Evolutionary conservation across 2,888 invertebrate genomes (phyloP).

Genomic region (Pyrrhia umbra): DNA sequence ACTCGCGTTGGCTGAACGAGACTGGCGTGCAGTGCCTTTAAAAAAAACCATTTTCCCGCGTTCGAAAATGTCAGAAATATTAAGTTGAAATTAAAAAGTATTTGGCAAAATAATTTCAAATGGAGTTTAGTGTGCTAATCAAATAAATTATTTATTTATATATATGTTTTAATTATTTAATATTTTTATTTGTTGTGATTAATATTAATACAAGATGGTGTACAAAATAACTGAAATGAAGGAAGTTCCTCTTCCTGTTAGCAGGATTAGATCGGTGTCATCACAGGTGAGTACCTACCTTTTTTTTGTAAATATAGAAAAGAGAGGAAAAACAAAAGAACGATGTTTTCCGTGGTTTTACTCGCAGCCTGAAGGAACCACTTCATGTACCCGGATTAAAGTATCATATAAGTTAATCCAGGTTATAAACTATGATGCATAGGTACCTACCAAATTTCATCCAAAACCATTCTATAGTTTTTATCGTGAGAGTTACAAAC

Average conservation of each 20-base stretch:
- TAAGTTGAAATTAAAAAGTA: not conserved
- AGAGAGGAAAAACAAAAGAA: no score
- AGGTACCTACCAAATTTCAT: no score
- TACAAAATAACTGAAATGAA: slow-evolving; percentile 71
- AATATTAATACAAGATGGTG: slow-evolving; percentile 72
- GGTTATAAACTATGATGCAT: no score
- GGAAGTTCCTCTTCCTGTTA: slow-evolving; percentile 60
- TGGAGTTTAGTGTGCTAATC: not conserved
- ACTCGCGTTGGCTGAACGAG: slow-evolving; percentile 22
- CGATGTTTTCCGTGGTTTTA: no score
- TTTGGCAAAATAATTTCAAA: not conserved
- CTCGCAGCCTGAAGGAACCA: no score
- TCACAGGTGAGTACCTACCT: slow-evolving; percentile 74
- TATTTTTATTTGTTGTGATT: not conserved
- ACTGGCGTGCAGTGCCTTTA: slow-evolving; percentile 4
- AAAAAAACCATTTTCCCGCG: not conserved
- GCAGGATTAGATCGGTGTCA: slow-evolving; percentile 72
- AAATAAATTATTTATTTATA: not conserved
- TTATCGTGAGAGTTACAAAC: no score
- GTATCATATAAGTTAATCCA: no score
- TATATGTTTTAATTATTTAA: not conserved
- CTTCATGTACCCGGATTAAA: no score
- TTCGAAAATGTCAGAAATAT: slow-evolving; percentile 3
- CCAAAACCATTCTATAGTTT: no score
- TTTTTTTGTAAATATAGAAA: not conserved